These are phyloP conservation scores for Brachyhypopomus gauderio DNA, from an alignment of 2,113 vertebrate genomes.

Conservation along the genomic window DNA sequence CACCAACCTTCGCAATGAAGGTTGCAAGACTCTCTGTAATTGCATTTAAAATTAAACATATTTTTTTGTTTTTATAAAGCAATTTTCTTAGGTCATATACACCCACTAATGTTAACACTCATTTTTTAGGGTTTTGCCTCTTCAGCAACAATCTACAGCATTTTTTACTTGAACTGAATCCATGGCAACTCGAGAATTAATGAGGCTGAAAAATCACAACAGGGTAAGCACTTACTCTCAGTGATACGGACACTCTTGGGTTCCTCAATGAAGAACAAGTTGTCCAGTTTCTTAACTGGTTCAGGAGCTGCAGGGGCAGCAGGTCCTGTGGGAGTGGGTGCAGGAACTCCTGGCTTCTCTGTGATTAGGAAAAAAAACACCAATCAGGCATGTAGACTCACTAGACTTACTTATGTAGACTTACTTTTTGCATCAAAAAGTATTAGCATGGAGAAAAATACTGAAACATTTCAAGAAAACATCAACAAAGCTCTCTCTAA, in stretches of 20 bases:
- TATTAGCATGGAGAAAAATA: too few relatives aligned
- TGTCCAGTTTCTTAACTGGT: conserved; percentile 81
- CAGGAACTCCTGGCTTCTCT: conserved; percentile 71
- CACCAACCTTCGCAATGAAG: conserved; percentile 96
- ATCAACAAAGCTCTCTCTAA: too few relatives aligned
- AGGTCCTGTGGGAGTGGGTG: conserved; percentile 58
- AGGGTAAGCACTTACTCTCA: conserved; percentile 83
- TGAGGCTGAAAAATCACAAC: not conserved
- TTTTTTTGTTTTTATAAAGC: not conserved
- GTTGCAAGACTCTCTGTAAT: conserved; percentile 87
- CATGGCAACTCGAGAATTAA: conserved; percentile 3
- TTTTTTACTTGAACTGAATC: not conserved
- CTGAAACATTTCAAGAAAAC: too few relatives aligned
- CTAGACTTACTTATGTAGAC: too few relatives aligned
- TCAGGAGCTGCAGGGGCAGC: conserved; percentile 70
- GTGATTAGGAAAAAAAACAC: conserved; percentile 66
- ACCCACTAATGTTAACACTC: not conserved
- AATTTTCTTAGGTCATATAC: too few relatives aligned
- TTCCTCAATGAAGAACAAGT: conserved; percentile 92
- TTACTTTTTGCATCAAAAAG: too few relatives aligned
- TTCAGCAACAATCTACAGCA: not conserved
- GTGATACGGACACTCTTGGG: conserved; percentile 80
- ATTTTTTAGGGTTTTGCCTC: not conserved
- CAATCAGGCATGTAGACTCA: conserved; percentile 3
- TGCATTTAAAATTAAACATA: conserved; percentile 27